Percentiles rank a stretch among this genome's conserved stretches.
phyloP scores from a whole-genome alignment of 1,140 invertebrate genomes.

The Papilio glaucus region DNA sequence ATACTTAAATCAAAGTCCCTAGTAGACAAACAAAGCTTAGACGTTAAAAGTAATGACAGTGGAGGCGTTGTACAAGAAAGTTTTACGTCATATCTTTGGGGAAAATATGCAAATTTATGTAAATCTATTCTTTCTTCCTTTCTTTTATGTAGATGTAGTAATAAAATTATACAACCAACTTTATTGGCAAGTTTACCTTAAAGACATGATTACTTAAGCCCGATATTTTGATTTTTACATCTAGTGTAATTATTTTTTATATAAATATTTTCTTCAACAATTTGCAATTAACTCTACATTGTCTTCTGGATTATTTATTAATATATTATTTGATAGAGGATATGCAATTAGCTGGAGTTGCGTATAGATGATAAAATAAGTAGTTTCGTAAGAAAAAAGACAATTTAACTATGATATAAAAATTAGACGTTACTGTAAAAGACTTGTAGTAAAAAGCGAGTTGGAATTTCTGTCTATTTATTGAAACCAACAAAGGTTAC shows the following conservation, averaged over 20 bases:
- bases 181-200: neutral
- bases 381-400: no score
- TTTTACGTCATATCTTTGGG: slow-evolving; percentile 17
- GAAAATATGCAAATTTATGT: slow-evolving; percentile 35
- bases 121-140: slow-evolving; percentile 18
- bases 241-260: no score
- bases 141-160: slow-evolving; percentile 21
- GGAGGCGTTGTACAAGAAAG: neutral
- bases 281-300: no score
- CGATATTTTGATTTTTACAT: neutral
- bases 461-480: no score
- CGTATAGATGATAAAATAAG: no score
- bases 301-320: no score
- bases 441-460: no score
- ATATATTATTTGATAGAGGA: no score
- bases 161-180: neutral
- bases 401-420: no score
- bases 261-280: no score
- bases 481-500: slow-evolving; percentile 16
- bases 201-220: neutral
- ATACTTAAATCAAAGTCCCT: neutral
- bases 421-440: no score
- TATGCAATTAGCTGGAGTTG: no score
- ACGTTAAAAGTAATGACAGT: slow-evolving; percentile 20
- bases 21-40: neutral